Base-by-base conservation (phyloP, 2,888 invertebrate genomes). In the Odontomyia ornata region DNA sequence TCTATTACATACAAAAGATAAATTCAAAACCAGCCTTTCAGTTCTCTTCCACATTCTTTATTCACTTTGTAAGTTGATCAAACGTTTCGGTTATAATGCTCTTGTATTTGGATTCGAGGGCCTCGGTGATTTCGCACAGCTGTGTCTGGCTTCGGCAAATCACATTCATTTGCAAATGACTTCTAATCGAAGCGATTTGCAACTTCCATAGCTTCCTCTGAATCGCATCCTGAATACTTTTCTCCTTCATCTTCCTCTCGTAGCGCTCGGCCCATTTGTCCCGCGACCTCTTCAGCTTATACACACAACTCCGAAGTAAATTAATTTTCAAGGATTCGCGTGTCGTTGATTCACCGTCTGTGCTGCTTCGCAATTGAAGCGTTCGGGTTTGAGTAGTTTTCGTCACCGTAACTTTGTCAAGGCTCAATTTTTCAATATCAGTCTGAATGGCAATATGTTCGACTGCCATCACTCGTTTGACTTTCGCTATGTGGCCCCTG, bases 261-360 rank as follows among this genome's bases (percentile, higher is more conserved):
- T 62, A 75, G 9, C 46, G 21, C 1, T 21, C 25, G n/a, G 30
- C 43, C 23, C 57, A 36, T 43, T 36, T 75, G 36, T 75, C 62
- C 7, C 62, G 75, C 11, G 75, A 57, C n/a, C 56, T 43, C 25
- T 75, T 47, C 62, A 75, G 21, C 13, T 36, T 60, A 23, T 23
- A 43, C 11, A 75, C 21, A 46, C 75, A 62, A 9, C 30, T 60
- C 15, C 62, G 9, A 4, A 75, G 18, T 5, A 52, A 25, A 25
- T 75, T n/a, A 30, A 75, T 75, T 62, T 75, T 75, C 62, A 75
- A 36, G 21, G 75, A 27, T 25, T 75, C 75, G 23, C 27, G 36
- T 13, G n/a, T 25, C 23, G 36, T 23, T 56, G 9, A 11, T 27
- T 30, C 30, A 21, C 25, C n/a, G 4, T 28, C 43, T 11, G 43